Evolutionary conservation across 2,797 vertebrate species (phyloP).

Genomic region (Sebastes melanostomus): DNA sequence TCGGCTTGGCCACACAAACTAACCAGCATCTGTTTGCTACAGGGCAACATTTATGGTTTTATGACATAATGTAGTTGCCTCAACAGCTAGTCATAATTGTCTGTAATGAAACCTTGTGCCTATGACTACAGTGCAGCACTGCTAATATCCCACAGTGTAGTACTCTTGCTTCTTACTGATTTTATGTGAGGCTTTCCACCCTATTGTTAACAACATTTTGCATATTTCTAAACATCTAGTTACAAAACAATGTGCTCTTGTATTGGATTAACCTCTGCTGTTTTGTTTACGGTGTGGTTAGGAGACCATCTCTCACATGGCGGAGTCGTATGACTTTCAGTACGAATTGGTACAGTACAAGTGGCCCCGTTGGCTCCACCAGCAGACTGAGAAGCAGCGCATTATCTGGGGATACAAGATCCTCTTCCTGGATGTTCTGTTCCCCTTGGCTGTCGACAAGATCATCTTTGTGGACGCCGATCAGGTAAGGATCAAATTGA

Average conservation of each 20-base stretch:
- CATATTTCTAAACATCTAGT: too few species aligned
- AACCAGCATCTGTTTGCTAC: background rate
- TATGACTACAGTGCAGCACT: background rate
- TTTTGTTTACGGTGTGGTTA: constrained; percentile 52
- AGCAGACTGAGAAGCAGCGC: constrained; percentile 96
- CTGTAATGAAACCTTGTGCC: background rate
- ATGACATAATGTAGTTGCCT: background rate
- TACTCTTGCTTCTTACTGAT: background rate
- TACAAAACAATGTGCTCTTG: background rate
- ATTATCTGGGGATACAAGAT: constrained; percentile 99
- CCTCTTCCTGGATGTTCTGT: constrained; percentile 97
- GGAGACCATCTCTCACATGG: constrained; percentile 95
- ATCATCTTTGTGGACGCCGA: constrained; percentile 99
- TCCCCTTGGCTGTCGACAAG: constrained; percentile 95
- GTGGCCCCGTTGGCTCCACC: constrained; percentile 96
- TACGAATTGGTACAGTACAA: constrained; percentile 96
- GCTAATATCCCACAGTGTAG: background rate
- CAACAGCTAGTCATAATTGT: background rate
- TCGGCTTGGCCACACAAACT: background rate
- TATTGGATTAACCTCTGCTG: background rate
- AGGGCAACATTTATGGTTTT: background rate
- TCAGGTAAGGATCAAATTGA: constrained; percentile 83
- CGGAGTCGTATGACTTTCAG: constrained; percentile 89
- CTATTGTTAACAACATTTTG: too few species aligned
- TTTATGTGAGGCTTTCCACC: background rate